phyloP scores from a whole-genome alignment of 2,888 invertebrate species.

The Platypus cylindrus region DNA sequence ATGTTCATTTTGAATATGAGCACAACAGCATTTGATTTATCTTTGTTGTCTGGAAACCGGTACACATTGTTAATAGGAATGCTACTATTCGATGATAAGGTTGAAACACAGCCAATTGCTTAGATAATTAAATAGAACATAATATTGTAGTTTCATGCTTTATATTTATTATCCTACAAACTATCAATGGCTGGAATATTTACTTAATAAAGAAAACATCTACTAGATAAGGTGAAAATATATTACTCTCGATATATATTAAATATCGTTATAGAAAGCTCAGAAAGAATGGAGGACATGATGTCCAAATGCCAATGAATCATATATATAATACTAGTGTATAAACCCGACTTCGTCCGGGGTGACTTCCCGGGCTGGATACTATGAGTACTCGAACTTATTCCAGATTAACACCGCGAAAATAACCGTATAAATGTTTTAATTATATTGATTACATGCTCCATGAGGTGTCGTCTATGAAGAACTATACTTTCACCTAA shows the following conservation, averaged over 20 bases:
- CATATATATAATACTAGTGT: too few species aligned
- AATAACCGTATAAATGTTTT: too few species aligned
- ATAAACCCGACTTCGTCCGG: too few species aligned
- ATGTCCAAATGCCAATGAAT: too few species aligned
- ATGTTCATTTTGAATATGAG: conserved; percentile 64
- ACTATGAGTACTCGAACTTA: too few species aligned
- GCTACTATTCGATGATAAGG: conserved; percentile 69
- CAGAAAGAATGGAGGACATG: conserved; percentile 34
- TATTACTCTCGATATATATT: too few species aligned
- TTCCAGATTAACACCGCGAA: too few species aligned
- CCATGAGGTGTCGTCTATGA: too few species aligned
- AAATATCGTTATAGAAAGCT: conserved; percentile 31
- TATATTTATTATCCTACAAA: conserved; percentile 69
- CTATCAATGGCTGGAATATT: conserved; percentile 60
- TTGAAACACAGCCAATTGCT: conserved; percentile 25
- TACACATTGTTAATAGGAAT: conserved; percentile 72
- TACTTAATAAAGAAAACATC: conserved; percentile 51
- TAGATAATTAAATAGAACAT: background rate
- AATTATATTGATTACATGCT: too few species aligned
- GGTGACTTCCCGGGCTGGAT: too few species aligned
- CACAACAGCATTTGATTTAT: conserved; percentile 71
- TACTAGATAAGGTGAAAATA: conserved; percentile 31
- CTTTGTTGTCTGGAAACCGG: conserved; percentile 72
- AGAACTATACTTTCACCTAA: too few species aligned
- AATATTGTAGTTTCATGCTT: conserved; percentile 59